Conservation (phyloP, 2,797 vertebrate species). For the Sebastes hopkinsi region DNA sequence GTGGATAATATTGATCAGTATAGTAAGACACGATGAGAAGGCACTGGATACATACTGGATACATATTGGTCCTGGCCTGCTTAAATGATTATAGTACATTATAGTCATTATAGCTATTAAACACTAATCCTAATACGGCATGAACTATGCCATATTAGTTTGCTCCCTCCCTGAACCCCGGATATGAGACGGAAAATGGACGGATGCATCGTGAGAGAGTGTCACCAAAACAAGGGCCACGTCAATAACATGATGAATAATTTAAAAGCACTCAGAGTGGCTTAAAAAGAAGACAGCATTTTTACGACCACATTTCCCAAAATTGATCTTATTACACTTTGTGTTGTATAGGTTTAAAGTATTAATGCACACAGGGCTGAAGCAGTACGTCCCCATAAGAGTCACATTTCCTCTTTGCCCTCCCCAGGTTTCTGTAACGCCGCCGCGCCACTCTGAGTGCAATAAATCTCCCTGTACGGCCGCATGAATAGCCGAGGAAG, state of each 20-base stretch:
- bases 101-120: background rate
- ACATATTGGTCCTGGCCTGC: background rate
- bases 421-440: slow-evolving; percentile 30
- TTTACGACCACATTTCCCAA: slow-evolving; percentile 4
- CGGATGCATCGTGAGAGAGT: background rate
- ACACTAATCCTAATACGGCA: too few relatives aligned
- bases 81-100: too few relatives aligned
- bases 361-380: slow-evolving; percentile 10
- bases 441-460: slow-evolving; percentile 2
- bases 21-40: background rate
- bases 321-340: background rate
- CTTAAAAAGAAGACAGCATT: background rate
- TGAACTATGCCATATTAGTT: background rate
- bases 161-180: background rate
- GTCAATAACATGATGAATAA: slow-evolving; percentile 26
- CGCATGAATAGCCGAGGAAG: slow-evolving; percentile 46
- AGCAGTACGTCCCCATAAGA: slow-evolving; percentile 29
- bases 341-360: slow-evolving; percentile 6
- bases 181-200: background rate
- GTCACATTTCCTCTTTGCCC: slow-evolving; percentile 3
- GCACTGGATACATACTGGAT: background rate
- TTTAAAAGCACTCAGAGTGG: slow-evolving; percentile 25
- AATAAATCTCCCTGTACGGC: slow-evolving; percentile 64
- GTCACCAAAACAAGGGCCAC: background rate
- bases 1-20: background rate